Conservation (phyloP, 2,888 invertebrate species). For the Notodonta ziczac region DNA sequence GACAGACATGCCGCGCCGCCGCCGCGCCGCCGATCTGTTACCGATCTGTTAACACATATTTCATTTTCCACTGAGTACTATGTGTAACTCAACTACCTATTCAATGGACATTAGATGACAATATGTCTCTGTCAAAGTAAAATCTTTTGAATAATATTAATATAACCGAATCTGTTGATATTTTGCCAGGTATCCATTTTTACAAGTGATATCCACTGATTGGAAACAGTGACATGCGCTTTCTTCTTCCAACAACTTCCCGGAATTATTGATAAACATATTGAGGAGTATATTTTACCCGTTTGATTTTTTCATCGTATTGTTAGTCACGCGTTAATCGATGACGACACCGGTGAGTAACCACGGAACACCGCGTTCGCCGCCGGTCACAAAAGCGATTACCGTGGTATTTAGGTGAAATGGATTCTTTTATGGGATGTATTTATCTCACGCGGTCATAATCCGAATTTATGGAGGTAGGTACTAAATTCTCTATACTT, state of each 20-base stretch:
- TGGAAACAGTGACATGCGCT: conserved; percentile 10
- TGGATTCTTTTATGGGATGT: conserved; percentile 48
- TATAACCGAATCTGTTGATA: background rate
- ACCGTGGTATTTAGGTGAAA: conserved; percentile 63
- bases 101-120: background rate
- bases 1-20: background rate
- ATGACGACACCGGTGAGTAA: conserved; percentile 80
- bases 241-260: conserved; percentile 22
- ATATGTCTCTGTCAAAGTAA: no score
- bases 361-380: conserved; percentile 53
- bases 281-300: conserved; percentile 35
- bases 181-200: background rate
- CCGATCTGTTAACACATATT: background rate
- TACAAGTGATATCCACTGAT: conserved; percentile 2
- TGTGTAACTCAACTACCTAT: background rate
- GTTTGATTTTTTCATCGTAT: conserved; percentile 60
- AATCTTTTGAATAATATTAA: no score
- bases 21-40: background rate
- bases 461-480: conserved; percentile 4
- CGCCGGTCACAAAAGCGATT: conserved; percentile 58
- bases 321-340: conserved; percentile 74
- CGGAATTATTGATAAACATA: conserved; percentile 47
- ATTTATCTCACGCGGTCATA: conserved; percentile 20
- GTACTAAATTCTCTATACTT: background rate
- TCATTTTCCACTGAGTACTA: background rate